phyloP scores from a whole-genome alignment of 1,140 invertebrate species.

The Papilio aristodemus region DNA sequence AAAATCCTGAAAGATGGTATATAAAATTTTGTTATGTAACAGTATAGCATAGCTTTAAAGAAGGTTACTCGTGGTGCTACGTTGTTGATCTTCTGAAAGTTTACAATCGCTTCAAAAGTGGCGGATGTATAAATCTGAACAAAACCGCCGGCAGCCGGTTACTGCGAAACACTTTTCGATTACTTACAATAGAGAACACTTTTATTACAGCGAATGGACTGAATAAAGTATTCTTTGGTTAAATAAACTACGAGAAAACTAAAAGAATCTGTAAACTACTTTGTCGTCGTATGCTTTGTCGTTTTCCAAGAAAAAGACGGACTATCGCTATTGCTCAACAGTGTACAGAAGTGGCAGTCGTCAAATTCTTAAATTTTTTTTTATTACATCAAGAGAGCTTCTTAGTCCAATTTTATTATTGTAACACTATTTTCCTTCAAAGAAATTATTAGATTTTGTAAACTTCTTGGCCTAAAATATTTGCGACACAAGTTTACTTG shows the following conservation, averaged over 20 bases:
- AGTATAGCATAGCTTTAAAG: background rate
- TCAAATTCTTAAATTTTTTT: too few relatives aligned
- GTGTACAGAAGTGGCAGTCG: too few relatives aligned
- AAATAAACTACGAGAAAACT: background rate
- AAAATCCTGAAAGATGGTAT: too few relatives aligned
- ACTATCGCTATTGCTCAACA: too few relatives aligned
- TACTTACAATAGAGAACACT: background rate
- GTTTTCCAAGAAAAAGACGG: too few relatives aligned
- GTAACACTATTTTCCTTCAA: too few relatives aligned
- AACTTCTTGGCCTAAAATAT: too few relatives aligned
- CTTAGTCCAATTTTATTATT: too few relatives aligned
- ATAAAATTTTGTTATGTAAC: background rate
- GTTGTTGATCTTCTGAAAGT: background rate
- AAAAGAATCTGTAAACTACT: background rate
- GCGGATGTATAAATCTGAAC: constrained; percentile 11
- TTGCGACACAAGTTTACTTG: too few relatives aligned
- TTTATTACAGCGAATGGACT: background rate
- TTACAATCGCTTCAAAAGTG: constrained; percentile 5
- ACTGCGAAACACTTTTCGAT: background rate
- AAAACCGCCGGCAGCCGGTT: background rate
- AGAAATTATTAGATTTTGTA: too few relatives aligned
- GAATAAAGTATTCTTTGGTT: constrained; percentile 4
- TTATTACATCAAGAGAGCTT: too few relatives aligned
- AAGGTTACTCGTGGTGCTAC: background rate
- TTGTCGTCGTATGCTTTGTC: background rate